Conservation (phyloP, 2,113 vertebrate genomes). For the Tachysurus fulvidraco region DNA sequence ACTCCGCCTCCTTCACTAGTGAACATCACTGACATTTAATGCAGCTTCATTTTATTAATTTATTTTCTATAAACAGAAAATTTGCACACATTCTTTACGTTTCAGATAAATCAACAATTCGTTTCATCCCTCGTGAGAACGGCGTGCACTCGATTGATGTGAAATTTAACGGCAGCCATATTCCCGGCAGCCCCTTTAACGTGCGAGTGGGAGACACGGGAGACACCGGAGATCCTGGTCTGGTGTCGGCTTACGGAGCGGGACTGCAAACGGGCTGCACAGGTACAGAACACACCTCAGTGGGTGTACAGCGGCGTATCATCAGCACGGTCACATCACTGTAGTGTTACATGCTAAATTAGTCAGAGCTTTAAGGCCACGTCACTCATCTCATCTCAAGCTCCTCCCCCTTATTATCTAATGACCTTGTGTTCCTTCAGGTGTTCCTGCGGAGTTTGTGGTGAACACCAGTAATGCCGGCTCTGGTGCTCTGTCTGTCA, state of each 20-base stretch:
- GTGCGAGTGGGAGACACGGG: conserved; percentile 92
- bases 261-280: conserved; percentile 91
- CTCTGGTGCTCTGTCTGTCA: conserved; percentile 85
- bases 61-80: neutral
- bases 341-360: neutral
- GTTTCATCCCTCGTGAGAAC: conserved; percentile 93
- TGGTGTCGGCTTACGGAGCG: conserved; percentile 87
- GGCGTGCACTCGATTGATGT: conserved; percentile 94
- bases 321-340: neutral
- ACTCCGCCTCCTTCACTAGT: neutral
- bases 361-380: neutral
- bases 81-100: neutral
- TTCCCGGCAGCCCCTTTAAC: conserved; percentile 94
- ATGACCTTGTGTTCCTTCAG: conserved; percentile 62
- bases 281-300: conserved; percentile 68
- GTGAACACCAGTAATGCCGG: conserved; percentile 90
- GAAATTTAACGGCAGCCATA: conserved; percentile 91
- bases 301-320: neutral
- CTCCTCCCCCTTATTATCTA: neutral
- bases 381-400: neutral
- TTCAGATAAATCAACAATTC: conserved; percentile 87
- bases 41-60: neutral
- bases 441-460: conserved; percentile 85
- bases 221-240: conserved; percentile 87
- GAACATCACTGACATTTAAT: neutral